phyloP scores from a whole-genome alignment of 2,113 vertebrate genomes.

The Mormyrus lacerda region DNA sequence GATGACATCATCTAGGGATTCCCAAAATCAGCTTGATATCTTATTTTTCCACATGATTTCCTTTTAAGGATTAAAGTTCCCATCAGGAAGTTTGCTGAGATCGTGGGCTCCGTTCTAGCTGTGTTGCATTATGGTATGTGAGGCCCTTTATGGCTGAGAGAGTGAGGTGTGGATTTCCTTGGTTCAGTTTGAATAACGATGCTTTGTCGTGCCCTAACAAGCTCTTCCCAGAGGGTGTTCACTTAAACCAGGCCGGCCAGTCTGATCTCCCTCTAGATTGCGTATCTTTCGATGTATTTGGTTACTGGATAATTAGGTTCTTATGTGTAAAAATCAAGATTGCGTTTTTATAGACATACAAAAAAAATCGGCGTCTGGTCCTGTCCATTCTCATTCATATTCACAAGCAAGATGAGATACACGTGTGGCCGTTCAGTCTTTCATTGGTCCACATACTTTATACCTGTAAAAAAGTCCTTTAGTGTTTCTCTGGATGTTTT shows the following conservation, averaged over 20 bases:
- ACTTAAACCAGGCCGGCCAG: background rate
- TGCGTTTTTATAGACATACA: background rate
- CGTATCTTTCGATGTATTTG: background rate
- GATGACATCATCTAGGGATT: background rate
- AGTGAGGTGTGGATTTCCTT: background rate
- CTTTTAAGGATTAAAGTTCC: background rate
- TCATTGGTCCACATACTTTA: background rate
- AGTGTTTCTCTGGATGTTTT: background rate
- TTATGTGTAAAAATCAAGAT: conserved; percentile 2
- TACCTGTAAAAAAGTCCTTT: background rate
- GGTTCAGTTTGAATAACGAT: background rate
- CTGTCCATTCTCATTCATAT: background rate
- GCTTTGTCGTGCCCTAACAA: conserved; percentile 3
- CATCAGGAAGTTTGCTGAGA: background rate
- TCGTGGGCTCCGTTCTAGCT: background rate
- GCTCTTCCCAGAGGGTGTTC: conserved; percentile 2
- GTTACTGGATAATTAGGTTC: conserved; percentile 4
- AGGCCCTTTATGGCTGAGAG: background rate
- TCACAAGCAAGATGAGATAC: background rate
- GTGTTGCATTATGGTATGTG: background rate
- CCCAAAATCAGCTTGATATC: background rate
- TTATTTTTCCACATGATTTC: background rate
- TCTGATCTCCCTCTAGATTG: background rate
- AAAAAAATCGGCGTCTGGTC: background rate
- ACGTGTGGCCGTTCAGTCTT: background rate